Evolutionary conservation across 2,113 vertebrate genomes (phyloP), one percentile per base, ranked within the genome.

Genomic region (Origma solitaria): DNA sequence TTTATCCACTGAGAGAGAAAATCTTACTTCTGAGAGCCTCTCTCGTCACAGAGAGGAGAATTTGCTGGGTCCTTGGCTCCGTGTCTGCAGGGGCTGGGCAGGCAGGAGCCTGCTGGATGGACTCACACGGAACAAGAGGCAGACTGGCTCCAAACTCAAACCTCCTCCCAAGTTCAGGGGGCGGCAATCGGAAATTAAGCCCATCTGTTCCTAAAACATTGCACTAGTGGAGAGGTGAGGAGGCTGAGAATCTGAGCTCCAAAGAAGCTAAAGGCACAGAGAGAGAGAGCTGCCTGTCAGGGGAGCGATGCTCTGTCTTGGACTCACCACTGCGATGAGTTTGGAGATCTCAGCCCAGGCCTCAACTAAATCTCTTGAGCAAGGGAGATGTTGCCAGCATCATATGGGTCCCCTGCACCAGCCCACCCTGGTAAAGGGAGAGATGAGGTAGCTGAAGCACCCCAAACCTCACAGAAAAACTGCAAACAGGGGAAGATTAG

Each of bases 141-240:
- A 84, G 73, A 42, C 42, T 79, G 31, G 54, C 88, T 94, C 78
- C 91, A 85, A 79, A 79, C n/a, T 72, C 93, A 10, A 94, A 15
- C 84, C 78, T 79, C 82, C 91, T 79, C 70, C 62, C 28, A 88
- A 54, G 87, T 85, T 86, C 85, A 90, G 94, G 90, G 92, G 68
- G 79, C 0, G 6, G 93, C 47, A 77, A 40, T 61, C 51, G 69
- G 93, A 97, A 95, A 96, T 96, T 90, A 96, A 88, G 31, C 64
- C 94, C 93, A 93, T 95, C 95, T 97, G 95, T 88, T 96, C 92
- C 79, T 21, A 28, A 86, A 79, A 24, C 22, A 31, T 0, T 58
- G 75, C 1, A 3, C 64, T 33, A 47, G 47, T 8, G 0, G 82
- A 47, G 50, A 90, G 90, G 92, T 45, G 50, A 91, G 78, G 40